Evolutionary conservation across 2,113 vertebrate species (phyloP).

Genomic region (Grus americana): DNA sequence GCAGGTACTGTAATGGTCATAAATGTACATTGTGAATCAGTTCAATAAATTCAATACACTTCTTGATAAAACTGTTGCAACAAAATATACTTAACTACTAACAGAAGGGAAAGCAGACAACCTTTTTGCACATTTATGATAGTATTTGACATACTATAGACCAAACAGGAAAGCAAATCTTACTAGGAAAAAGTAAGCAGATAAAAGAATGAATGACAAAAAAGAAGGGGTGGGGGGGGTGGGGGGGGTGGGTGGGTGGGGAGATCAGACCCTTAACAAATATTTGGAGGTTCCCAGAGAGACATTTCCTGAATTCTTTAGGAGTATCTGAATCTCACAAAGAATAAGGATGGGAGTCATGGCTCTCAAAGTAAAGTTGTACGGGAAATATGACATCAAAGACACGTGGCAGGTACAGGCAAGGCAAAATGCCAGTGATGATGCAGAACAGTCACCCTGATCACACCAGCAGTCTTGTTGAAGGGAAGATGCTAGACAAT

Average conservation of each 20-base stretch:
- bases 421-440: neutral
- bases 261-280: neutral
- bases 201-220: neutral
- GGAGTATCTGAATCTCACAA: neutral
- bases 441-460: neutral
- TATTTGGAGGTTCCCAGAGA: neutral
- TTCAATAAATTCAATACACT: constrained; percentile 12
- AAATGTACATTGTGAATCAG: neutral
- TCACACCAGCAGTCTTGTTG: neutral
- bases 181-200: neutral
- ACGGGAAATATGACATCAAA: neutral
- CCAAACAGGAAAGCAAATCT: neutral
- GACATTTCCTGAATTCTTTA: neutral
- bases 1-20: neutral
- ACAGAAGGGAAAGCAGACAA: neutral
- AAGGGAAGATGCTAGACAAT: neutral
- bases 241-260: too few relatives aligned
- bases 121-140: neutral
- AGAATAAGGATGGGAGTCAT: neutral
- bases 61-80: neutral
- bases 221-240: fast-evolving
- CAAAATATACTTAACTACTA: neutral
- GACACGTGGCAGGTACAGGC: neutral
- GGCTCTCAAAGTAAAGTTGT: neutral
- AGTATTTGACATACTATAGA: neutral